Conservation (phyloP, 2,113 vertebrate genomes). For the Urocolius indicus region DNA sequence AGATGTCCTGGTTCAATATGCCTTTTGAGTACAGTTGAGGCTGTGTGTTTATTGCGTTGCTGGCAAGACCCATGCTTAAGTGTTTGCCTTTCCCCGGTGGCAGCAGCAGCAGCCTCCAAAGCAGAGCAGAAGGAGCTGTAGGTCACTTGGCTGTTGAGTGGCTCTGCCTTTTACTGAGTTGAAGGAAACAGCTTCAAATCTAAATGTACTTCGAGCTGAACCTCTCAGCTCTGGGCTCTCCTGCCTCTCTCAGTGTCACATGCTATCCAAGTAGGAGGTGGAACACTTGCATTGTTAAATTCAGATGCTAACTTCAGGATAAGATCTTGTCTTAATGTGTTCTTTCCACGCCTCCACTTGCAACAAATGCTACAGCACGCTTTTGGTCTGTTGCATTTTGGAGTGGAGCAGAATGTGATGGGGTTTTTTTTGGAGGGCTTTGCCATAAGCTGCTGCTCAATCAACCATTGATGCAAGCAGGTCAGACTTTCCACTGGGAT, state of each 20-base stretch:
- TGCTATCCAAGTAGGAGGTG: conserved; percentile 18
- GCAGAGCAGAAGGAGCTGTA: conserved; percentile 41
- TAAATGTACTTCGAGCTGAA: neutral
- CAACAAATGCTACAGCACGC: neutral
- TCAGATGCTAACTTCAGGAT: conserved; percentile 37
- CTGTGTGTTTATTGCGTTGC: neutral
- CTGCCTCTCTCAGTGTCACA: conserved; percentile 6
- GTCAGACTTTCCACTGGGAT: neutral
- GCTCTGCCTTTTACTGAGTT: neutral
- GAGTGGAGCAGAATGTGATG: neutral
- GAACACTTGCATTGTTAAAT: conserved; percentile 31
- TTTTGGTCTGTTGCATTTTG: neutral
- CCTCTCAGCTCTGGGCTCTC: conserved; percentile 34
- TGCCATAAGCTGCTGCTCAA: conserved; percentile 17
- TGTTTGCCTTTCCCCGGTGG: conserved; percentile 53
- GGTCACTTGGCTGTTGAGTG: conserved; percentile 9
- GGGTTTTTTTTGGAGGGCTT: conserved; percentile 20
- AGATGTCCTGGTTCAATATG: conserved; percentile 36
- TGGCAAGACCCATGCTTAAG: conserved; percentile 12
- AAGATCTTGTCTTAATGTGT: conserved; percentile 21
- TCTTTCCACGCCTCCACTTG: conserved; percentile 10
- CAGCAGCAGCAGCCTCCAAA: conserved; percentile 13
- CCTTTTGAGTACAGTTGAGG: neutral
- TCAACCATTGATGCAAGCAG: conserved; percentile 12
- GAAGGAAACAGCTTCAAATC: conserved; percentile 22